Evolutionary conservation across 2,888 invertebrate species (phyloP), one percentile per base, ranked within the genome.

Genomic region (Unio pictorum): DNA sequence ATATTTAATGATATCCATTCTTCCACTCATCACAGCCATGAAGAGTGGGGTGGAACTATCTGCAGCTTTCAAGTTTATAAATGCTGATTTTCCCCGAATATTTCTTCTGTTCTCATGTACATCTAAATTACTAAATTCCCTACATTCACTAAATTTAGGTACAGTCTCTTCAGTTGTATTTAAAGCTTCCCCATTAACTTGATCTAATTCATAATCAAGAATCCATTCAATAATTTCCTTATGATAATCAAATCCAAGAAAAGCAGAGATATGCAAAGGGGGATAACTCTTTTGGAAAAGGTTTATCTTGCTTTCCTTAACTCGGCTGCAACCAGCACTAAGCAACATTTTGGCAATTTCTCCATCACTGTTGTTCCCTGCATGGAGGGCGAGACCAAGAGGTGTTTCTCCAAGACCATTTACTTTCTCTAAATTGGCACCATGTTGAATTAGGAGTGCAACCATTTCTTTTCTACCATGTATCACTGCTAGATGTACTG

Each of bases 1-100:
- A 64, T 74, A 75, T 62, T 75, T 61, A 4, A 79, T 75, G 34
- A 79, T 73, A 18, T 74, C 57, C 3, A 79, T 17, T 59, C 75
- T 75, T 15, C 79, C 80, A 18, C 78, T 76, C 56, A 75, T 72
- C 11, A 76, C 79, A 1, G 82, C 75, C 79, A 81, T 81, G 54
- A 78, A 73, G n/a, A 82, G 65, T 20, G 79, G 78, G 61, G 81
- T 77, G 5, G 78, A 76, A 5, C 72, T 74, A 64, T 79, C 78
- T 2, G 74, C 28, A 18, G 80, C 78, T 59, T 71, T 69, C 23
- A 70, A 69, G 61, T 78, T 78, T 6, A 78, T 60, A 59, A 78
- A 66, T 20, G 63, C 60, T 15, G 45, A 4, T 45, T 45, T 45
- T 15, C 0, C 4, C 15, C 4, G 45, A 45, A 11, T 11, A 45